A percentile compares a stretch with the other conserved stretches of the same genome.
Evolutionary conservation across 1,140 invertebrate genomes (phyloP).

Genomic region (Zaprionus inermis): DNA sequence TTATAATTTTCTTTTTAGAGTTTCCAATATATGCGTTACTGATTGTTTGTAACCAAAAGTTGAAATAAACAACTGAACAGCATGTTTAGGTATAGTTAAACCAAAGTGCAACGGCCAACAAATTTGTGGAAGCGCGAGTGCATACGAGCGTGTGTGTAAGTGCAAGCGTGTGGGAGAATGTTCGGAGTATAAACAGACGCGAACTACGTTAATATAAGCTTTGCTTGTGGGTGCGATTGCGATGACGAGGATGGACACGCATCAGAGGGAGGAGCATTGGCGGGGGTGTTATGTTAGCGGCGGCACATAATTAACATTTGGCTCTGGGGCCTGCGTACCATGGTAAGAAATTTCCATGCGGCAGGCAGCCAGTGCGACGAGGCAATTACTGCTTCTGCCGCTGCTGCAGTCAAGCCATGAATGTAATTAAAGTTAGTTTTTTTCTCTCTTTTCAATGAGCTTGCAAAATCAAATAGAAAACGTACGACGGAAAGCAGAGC

Average conservation of each 20-base stretch:
- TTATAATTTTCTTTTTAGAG: not conserved
- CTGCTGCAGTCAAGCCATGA: constrained; percentile 68
- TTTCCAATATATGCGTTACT: not conserved
- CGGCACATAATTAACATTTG: constrained; percentile 77
- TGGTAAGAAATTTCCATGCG: constrained; percentile 57
- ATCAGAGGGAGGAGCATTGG: not conserved
- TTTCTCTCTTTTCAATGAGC: constrained; percentile 62
- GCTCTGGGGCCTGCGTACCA: constrained; percentile 72
- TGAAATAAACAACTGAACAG: not conserved
- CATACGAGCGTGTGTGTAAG: constrained; percentile 20
- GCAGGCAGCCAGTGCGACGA: constrained; percentile 23
- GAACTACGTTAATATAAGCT: constrained; percentile 42
- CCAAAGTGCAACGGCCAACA: constrained; percentile 36
- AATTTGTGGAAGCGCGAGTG: constrained; percentile 19
- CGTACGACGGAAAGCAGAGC: constrained; percentile 61
- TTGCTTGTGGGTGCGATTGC: constrained; percentile 32
- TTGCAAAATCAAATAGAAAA: constrained; percentile 76
- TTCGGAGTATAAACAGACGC: constrained; percentile 46
- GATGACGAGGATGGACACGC: constrained; percentile 4
- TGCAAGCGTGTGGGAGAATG: constrained; percentile 8
- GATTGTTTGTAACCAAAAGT: not conserved
- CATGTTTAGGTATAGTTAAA: constrained; percentile 11
- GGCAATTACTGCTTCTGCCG: constrained; percentile 59
- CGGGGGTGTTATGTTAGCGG: constrained; percentile 25
- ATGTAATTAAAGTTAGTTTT: constrained; percentile 69